Base-by-base conservation (phyloP, 2,888 invertebrate genomes). In the Byasa hedistus region DNA sequence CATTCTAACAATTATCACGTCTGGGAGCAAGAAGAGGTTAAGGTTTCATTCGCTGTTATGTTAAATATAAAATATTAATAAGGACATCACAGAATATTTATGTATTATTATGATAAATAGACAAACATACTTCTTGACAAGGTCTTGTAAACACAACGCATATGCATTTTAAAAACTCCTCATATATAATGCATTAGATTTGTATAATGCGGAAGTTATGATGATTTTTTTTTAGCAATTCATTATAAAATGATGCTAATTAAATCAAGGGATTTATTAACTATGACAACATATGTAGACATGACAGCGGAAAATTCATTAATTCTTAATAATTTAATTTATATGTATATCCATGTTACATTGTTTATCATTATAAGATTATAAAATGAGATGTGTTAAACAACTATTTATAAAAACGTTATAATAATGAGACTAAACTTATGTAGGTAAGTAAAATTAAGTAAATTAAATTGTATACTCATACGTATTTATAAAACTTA, bases 171-270 rank as follows among this genome's bases (percentile, higher is more conserved):
- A 52, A 48, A 61, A n/a, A 56, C 22, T 36, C 4, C 8, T 52
- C 19, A 59, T 59, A n/a, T 21, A 51, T 67, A 44, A 59, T 60
- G 56, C 17, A 67, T 67, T 23, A 32, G 15, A 62, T 48, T 48
- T 22, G 55, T n/a, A 36, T 19, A 67, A 67, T 63, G 66, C 66
- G 63, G 66, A 63, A 67, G 44, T 24, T 54, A 52, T n/a, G 22
- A 55, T 44, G 44, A 44, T 21, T 27, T 56, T 56, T 56, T 56
- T 27, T 23, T 56, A 54, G 5, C 22, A 2, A 54, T 54, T 54
- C 10, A 12, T 22, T 21, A 3, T 23, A 23, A 17, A 54, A 21
- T 23, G 4, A 17, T 15, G 22, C 23, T 22, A 54, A 54, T 23
- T 22, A 23, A 54, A 23, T 44, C 15, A 44, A 17, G 17, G 44